Base-by-base conservation (phyloP, 1,140 invertebrate genomes). In the Drosophila parabipectinata region DNA sequence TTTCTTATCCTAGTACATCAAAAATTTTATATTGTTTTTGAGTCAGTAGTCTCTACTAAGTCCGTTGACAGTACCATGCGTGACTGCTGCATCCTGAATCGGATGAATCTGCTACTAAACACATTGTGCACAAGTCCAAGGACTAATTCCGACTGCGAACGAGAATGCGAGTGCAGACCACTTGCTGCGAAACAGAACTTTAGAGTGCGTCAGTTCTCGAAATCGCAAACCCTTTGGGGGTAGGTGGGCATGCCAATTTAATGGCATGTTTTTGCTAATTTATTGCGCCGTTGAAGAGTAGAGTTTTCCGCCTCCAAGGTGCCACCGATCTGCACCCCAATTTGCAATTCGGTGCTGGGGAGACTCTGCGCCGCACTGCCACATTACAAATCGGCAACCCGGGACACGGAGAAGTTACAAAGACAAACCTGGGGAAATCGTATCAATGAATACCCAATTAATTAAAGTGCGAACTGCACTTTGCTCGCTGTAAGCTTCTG, bases 261-360 rank as follows among this genome's bases (percentile, higher is more conserved):
- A 78, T 87, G 78, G 83, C 81, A 82, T 85, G 81, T 85, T 85
- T 88, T 78, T 85, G 82, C 81, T 88, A 85, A 85, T 85, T 88
- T 85, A 85, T 85, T 85, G 72, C 81, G 81, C 81, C 81, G 82
- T 77, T 63, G 81, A 85, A 85, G 77, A 63, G 77, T 15, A 34
- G 12, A 10, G 18, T 12, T 24, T 41, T 32, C 53, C 32, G 15
- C 24, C 48, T 26, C 50, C 50, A n/a, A 18, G 7, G 21, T 14
- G 48, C 51, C 37, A 44, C 39, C 41, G 15, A 44, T 44, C 14
- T 14, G 5, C 14, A 44, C 5, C 41, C 41, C n/a, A 15, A 15
- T 41, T 41, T 15, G 41, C 3, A 15, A 44, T 18, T 44, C 12
- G 14, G 15, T 21, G 62, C 62, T 50, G 39, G 26, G 53, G 60